Evolutionary conservation across 2,888 invertebrate species (phyloP).

Genomic region (Troides helena): DNA sequence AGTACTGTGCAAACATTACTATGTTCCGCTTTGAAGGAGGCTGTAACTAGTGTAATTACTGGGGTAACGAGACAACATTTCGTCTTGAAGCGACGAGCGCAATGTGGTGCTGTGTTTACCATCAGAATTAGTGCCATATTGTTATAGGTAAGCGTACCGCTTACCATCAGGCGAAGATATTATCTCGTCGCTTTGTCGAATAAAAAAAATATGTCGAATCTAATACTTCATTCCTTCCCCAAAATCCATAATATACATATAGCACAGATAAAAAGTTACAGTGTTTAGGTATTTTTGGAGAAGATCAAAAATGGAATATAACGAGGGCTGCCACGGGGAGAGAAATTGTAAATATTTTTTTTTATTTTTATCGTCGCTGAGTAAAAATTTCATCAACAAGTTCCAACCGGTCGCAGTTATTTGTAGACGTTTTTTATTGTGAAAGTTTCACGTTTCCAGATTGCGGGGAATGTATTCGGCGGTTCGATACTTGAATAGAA

Average conservation of each 20-base stretch:
- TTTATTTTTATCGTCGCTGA: conserved; percentile 1
- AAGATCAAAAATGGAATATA: conserved; percentile 8
- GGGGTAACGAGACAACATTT: too few species aligned
- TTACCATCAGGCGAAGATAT: too few species aligned
- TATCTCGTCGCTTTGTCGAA: too few species aligned
- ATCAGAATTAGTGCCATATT: too few species aligned
- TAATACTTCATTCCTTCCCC: neutral
- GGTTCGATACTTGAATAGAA: conserved; percentile 19
- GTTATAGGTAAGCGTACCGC: too few species aligned
- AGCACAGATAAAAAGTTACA: neutral
- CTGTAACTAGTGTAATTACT: too few species aligned
- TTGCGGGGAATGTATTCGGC: conserved; percentile 15
- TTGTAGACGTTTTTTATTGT: conserved; percentile 18
- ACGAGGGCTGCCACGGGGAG: neutral
- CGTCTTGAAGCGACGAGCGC: too few species aligned
- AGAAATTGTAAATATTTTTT: neutral
- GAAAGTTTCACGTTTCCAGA: conserved; percentile 21
- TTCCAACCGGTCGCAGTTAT: conserved; percentile 14
- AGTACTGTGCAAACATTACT: too few species aligned
- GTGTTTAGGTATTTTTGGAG: neutral
- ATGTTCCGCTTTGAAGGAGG: too few species aligned
- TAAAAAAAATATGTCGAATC: neutral
- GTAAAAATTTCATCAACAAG: conserved; percentile 20
- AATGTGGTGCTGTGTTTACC: too few species aligned
- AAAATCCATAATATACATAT: neutral